Evolutionary conservation across 2,888 invertebrate species (phyloP), one percentile per base, ranked within the genome.

Genomic region (Dolomedes plantarius): DNA sequence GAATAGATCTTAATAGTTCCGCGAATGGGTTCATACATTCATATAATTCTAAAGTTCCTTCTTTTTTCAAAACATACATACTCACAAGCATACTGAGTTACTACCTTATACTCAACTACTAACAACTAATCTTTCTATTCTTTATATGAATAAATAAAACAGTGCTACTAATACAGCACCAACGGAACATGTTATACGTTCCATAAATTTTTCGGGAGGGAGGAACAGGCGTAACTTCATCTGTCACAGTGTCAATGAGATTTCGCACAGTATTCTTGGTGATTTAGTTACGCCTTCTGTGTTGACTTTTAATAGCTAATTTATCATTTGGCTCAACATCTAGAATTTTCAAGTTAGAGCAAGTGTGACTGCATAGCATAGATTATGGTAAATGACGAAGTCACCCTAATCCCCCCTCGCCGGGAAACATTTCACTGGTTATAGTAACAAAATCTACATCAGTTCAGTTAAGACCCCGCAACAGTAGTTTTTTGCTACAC

Each of bases 71-170:
- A 86, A 86, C 86, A 86, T 75, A 86, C 80, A 86, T 76, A 76
- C 80, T 76, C 80, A 86, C 86, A 86, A 80, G 75, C 86, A 86
- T 86, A 71, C 80, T 74, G 80, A 74, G 39, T 71, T 68, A 74
- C 73, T 79, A 36, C 74, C 78, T 62, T 69, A 79, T 86, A 86
- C 80, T 86, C 80, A 80, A 76, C 80, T 80, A 86, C 80, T 86
- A 80, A 86, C 80, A 86, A 80, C 86, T 86, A 86, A 80, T 86
- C 75, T 75, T 86, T 72, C 86, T 86, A 86, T 86, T 56, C 67
- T 75, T 86, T 86, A 86, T 80, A 71, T 86, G 75, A 86, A 80
- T 86, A 86, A 86, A 86, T 80, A 86, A 86, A 86, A 86, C 86
- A 86, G 86, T 86, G 86, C 86, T 76, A 75, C 79, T 79, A 80